Conservation (phyloP, 2,797 vertebrate species). For the Silurus lanzhouensis region DNA sequence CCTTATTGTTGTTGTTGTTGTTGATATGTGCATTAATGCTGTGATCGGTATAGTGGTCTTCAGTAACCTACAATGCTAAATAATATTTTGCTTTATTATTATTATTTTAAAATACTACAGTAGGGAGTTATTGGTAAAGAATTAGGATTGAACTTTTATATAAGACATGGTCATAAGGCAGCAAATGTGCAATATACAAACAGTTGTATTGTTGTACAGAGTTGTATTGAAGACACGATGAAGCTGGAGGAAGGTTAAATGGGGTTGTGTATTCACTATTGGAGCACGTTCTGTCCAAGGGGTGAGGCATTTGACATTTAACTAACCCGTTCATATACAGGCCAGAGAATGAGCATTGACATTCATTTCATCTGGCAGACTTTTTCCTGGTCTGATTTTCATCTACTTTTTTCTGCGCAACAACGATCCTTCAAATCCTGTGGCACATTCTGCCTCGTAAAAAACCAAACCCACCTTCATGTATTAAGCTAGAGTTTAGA, state of each 20-base stretch:
- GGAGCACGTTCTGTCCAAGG: conserved; percentile 47
- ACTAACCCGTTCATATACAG: conserved; percentile 64
- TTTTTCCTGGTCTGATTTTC: conserved; percentile 49
- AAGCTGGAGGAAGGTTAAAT: background rate
- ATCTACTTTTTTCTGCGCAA: conserved; percentile 13
- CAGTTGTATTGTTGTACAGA: background rate
- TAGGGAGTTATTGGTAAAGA: background rate
- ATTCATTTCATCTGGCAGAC: conserved; percentile 67
- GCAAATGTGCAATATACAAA: background rate
- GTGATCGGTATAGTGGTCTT: no score
- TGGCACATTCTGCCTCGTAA: conserved; percentile 30
- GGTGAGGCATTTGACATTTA: conserved; percentile 73
- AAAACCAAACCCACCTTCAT: conserved; percentile 1
- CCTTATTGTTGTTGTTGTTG: no score
- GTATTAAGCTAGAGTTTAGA: conserved; percentile 32
- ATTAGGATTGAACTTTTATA: background rate
- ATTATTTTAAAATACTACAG: no score
- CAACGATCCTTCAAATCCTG: conserved; percentile 42
- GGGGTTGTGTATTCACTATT: conserved; percentile 49
- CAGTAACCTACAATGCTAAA: background rate
- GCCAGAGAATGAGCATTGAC: conserved; percentile 66
- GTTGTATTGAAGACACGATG: background rate
- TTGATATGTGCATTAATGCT: no score
- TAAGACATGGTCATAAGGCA: no score
- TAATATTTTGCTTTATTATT: background rate